Evolutionary conservation across 2,113 vertebrate species (phyloP).

Genomic region (Callipepla californica): DNA sequence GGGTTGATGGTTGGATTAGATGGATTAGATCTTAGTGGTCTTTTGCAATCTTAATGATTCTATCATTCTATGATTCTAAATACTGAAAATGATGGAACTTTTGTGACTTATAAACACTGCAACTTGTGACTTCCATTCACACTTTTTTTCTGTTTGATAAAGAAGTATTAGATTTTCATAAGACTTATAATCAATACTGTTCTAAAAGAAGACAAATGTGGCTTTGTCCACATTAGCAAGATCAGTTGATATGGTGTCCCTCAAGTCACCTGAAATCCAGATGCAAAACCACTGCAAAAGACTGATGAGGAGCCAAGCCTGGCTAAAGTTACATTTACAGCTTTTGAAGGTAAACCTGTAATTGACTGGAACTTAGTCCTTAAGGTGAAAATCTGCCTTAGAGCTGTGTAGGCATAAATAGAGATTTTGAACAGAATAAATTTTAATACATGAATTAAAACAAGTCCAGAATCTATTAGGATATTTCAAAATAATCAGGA

Average conservation of each 20-base stretch:
- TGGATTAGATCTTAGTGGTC: no score
- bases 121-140: neutral
- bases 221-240: neutral
- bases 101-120: neutral
- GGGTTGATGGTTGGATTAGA: no score
- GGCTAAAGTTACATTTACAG: neutral
- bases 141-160: neutral
- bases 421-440: neutral
- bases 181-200: neutral
- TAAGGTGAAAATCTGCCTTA: neutral
- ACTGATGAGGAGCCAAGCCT: neutral
- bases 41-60: no score
- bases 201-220: neutral
- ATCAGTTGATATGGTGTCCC: neutral
- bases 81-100: neutral
- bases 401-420: neutral
- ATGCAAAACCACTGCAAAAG: neutral
- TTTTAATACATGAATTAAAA: neutral
- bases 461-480: accelerated
- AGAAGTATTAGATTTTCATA: neutral
- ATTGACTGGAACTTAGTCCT: neutral
- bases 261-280: neutral
- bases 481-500: neutral
- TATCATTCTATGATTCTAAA: neutral
- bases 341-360: neutral